phyloP scores from a whole-genome alignment of 2,888 invertebrate genomes.

The Aleiodes testaceus region DNA sequence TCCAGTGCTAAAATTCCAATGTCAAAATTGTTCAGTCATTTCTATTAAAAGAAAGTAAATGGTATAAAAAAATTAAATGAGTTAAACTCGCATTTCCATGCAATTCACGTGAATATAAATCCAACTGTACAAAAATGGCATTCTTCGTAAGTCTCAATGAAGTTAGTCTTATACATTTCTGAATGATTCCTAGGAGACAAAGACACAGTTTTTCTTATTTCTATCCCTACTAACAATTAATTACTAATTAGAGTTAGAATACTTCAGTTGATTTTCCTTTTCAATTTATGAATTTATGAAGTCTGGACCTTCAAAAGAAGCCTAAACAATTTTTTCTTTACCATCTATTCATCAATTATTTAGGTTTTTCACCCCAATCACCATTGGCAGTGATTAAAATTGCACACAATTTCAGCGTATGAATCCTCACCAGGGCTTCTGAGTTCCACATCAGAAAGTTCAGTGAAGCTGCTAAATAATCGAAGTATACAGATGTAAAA shows the following conservation, averaged over 20 bases:
- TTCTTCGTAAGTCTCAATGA: conserved; percentile 48
- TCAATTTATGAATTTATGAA: neutral
- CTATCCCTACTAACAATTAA: neutral
- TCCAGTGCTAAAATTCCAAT: too few relatives aligned
- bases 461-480: too few relatives aligned
- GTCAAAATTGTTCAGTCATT: conserved; percentile 25
- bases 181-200: conserved; percentile 25
- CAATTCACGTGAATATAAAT: conserved; percentile 38
- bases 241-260: conserved; percentile 14
- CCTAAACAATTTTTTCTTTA: neutral
- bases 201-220: conserved; percentile 5
- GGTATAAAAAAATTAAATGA: conserved; percentile 1
- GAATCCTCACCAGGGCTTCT: neutral
- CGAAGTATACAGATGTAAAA: too few relatives aligned
- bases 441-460: too few relatives aligned
- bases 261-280: neutral
- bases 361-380: conserved; percentile 21
- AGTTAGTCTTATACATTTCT: conserved; percentile 45
- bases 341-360: conserved; percentile 9
- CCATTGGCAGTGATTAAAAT: conserved; percentile 44
- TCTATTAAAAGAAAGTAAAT: conserved; percentile 8
- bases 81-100: conserved; percentile 16
- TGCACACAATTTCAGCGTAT: conserved; percentile 39
- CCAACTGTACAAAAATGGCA: conserved; percentile 49
- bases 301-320: neutral